phyloP scores from a whole-genome alignment of 64 coral and sea anemone species.

The Pocillopora verrucosa region DNA sequence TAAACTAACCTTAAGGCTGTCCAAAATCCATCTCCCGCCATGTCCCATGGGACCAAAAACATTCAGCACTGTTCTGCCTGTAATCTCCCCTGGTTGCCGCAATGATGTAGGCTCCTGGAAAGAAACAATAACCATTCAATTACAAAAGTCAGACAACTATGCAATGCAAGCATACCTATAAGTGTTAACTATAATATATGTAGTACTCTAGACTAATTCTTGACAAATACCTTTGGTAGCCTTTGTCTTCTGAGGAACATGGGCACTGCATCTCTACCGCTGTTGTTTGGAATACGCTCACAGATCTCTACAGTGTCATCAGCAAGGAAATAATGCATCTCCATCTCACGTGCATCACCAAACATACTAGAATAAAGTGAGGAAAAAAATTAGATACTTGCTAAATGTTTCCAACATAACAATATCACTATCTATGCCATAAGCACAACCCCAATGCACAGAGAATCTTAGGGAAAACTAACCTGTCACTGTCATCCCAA shows the following conservation, averaged over 20 bases:
- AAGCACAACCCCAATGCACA: not conserved
- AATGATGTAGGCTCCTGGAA: constrained; percentile 81
- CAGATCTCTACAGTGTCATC: constrained; percentile 97
- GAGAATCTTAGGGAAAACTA: not conserved
- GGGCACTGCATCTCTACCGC: constrained; percentile 95
- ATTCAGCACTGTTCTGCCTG: constrained; percentile 94
- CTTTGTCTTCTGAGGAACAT: constrained; percentile 86
- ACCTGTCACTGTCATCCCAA: constrained; percentile 95
- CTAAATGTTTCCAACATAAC: no score
- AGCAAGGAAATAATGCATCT: constrained; percentile 96
- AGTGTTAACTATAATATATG: no score
- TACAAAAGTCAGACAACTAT: no score
- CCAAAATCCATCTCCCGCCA: constrained; percentile 97
- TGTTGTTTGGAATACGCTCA: constrained; percentile 85
- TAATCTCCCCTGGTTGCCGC: constrained; percentile 91
- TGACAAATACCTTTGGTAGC: constrained; percentile 68
- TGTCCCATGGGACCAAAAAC: constrained; percentile 99
- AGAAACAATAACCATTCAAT: not conserved
- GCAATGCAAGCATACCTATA: no score
- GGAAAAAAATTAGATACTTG: not conserved
- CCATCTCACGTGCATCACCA: constrained; percentile 94
- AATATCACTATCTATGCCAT: not conserved
- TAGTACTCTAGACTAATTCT: no score
- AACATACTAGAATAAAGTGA: constrained; percentile 76
- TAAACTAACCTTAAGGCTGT: constrained; percentile 73